Conservation (phyloP, 2,113 vertebrate genomes). For the Gopherus evgoodei region DNA sequence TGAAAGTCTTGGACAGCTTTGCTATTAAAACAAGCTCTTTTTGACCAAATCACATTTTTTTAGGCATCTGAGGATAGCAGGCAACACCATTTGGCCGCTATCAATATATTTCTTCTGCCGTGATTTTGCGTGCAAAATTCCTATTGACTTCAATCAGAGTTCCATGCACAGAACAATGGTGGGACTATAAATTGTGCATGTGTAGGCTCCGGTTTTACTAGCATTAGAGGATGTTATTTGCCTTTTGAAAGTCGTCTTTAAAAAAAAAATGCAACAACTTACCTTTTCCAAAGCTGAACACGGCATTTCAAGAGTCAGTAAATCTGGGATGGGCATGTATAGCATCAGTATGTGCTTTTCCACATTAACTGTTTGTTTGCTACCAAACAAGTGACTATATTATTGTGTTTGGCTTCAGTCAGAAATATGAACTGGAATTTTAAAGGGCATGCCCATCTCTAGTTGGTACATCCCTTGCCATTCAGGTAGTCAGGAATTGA, state of each 20-base stretch:
- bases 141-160: neutral
- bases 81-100: neutral
- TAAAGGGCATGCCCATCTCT: neutral
- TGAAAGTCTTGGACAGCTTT: neutral
- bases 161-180: neutral
- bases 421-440: neutral
- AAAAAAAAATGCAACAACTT: neutral
- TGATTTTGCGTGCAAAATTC: neutral
- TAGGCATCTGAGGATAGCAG: conserved; percentile 10
- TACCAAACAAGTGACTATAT: neutral
- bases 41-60: conserved; percentile 24
- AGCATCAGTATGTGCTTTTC: neutral
- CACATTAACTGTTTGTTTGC: neutral
- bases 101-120: neutral
- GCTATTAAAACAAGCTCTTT: neutral
- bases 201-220: neutral
- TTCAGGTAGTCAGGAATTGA: neutral
- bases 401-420: neutral
- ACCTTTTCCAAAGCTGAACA: neutral
- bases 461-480: neutral
- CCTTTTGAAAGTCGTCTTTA: neutral
- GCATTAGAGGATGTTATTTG: neutral
- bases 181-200: neutral
- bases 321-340: neutral
- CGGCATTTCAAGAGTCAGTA: neutral